phyloP scores from a whole-genome alignment of 2,113 vertebrate genomes.

The Elgaria multicarinata region DNA sequence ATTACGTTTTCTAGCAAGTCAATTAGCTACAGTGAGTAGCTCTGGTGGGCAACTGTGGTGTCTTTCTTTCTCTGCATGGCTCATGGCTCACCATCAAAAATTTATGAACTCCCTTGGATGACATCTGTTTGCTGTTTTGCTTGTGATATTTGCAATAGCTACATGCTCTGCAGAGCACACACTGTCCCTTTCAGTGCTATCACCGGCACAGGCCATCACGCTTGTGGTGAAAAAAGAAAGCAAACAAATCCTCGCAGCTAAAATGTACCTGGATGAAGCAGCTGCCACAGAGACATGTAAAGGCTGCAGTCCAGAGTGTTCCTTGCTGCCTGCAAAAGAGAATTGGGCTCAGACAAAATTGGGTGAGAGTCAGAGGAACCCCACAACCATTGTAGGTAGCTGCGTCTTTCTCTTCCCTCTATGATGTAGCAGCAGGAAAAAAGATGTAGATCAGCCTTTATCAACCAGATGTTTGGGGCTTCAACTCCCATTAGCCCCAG shows the following conservation, averaged over 20 bases:
- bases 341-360: background rate
- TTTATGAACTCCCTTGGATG: slow-evolving; percentile 70
- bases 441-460: background rate
- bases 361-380: background rate
- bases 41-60: slow-evolving; percentile 25
- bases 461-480: background rate
- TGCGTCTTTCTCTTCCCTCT: background rate
- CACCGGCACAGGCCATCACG: accelerated
- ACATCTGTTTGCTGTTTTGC: slow-evolving; percentile 74
- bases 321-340: background rate
- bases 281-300: accelerated
- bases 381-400: background rate
- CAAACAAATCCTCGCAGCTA: background rate
- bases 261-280: background rate
- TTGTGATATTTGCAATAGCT: slow-evolving; percentile 34
- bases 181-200: accelerated
- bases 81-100: slow-evolving; percentile 66
- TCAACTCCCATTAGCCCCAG: background rate
- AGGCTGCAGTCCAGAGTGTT: background rate
- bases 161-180: background rate
- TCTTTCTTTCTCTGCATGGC: slow-evolving; percentile 62
- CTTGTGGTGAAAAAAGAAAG: background rate
- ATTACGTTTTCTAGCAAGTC: slow-evolving; percentile 26
- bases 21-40: slow-evolving; percentile 64
- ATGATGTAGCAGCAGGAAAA: background rate